Evolutionary conservation across 1,140 invertebrate genomes (phyloP), one percentile per base, ranked within the genome.

Genomic region (Anadara kagoshimensis): DNA sequence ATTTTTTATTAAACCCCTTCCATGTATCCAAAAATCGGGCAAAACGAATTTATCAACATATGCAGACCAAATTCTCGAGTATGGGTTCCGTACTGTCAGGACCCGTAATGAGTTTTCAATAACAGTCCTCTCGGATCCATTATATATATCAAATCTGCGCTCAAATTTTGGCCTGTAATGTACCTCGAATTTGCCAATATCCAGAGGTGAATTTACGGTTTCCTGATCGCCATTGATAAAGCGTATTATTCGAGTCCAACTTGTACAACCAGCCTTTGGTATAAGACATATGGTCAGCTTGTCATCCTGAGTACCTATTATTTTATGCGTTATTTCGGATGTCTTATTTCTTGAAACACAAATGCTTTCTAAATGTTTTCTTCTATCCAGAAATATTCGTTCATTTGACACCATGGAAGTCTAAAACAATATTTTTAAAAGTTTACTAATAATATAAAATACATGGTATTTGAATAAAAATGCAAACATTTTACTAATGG

Each of bases 1-100:
- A 14, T 22, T 26, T 3, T 45, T 10, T 0, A 72, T 53, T 18
- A 76, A 72, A n/a, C 49, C 43, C 14, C 14, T 51, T 47, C 75
- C 75, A 12, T n/a, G 41, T 24, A 12, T 47, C 75, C 75, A 76
- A 41, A 59, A 76, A 24, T 72, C 72, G 10, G 69, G 75, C 11
- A 58, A 67, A 45, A 68, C 63, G 7, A 76, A 47, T 54, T 72
- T 76, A 54, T 76, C 75, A 22, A 76, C 44, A 51, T 72, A 76
- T 26, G 69, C 75, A 22, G 75, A 76, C 4, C 71, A 56, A 29
- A 76, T 26, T 29, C 75, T 26, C 3, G 63, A 24, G 54, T 72
- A 76, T 11, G 75, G 75, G 26, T 76, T 69, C 47, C 75, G 24
- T 16, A 71, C 75, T 26, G 72, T 67, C 57, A 76, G 22, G 10